Conservation (phyloP, 2,888 invertebrate genomes). For the Papilio gigon region DNA sequence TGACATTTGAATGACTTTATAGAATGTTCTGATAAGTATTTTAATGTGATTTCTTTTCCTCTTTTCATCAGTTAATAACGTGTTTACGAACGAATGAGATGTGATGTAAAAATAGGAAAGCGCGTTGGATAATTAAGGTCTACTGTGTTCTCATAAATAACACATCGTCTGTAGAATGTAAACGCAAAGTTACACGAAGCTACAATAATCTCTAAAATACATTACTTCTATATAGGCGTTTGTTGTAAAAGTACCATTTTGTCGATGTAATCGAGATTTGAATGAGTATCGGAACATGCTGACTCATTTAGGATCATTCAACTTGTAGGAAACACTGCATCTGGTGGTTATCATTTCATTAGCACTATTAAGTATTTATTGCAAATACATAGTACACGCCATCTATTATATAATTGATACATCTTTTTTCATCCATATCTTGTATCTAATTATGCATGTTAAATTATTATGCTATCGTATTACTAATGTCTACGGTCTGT, state of each 20-base stretch:
- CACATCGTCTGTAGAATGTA: too few relatives aligned
- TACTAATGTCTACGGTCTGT: too few relatives aligned
- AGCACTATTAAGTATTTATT: too few relatives aligned
- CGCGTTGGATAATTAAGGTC: too few relatives aligned
- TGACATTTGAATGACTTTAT: conserved; percentile 27
- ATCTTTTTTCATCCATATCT: too few relatives aligned
- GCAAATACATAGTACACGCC: not conserved
- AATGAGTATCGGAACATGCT: conserved; percentile 26
- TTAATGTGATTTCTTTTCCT: conserved; percentile 38
- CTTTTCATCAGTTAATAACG: conserved; percentile 43
- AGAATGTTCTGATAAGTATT: conserved; percentile 42
- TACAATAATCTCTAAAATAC: too few relatives aligned
- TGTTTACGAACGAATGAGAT: conserved; percentile 12
- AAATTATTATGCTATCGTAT: too few relatives aligned
- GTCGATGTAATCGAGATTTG: conserved; percentile 27
- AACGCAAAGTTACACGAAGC: too few relatives aligned
- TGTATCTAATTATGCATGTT: not conserved
- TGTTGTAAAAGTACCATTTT: not conserved
- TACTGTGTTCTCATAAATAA: too few relatives aligned
- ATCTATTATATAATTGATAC: not conserved
- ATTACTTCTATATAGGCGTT: too few relatives aligned
- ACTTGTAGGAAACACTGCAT: too few relatives aligned
- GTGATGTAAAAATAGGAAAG: not conserved
- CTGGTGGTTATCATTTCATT: too few relatives aligned
- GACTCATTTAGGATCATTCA: conserved; percentile 41